phyloP scores from a whole-genome alignment of 2,888 invertebrate genomes.

The Diachrysia chrysitis region DNA sequence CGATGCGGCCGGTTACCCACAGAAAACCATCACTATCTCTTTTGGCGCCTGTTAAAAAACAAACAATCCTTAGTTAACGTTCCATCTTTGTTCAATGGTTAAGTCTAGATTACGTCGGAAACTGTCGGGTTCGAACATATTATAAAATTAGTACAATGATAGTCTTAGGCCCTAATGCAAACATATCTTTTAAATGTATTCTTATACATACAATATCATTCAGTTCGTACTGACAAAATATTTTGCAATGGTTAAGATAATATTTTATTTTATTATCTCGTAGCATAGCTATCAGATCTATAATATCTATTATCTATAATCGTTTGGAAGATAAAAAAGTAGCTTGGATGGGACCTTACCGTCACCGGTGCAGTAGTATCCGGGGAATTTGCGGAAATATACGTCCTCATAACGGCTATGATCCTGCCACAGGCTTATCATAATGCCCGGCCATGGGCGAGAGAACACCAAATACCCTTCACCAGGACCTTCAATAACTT shows the following conservation, averaged over 20 bases:
- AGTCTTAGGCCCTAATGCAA: background rate
- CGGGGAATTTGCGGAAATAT: conserved; percentile 98
- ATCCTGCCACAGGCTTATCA: conserved; percentile 97
- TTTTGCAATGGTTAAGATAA: conserved; percentile 20
- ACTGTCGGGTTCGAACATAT: background rate
- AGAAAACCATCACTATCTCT: conserved; percentile 98
- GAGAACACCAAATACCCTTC: conserved; percentile 98
- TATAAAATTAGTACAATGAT: background rate
- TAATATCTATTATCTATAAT: background rate
- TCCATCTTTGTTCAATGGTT: background rate
- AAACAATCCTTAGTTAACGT: background rate
- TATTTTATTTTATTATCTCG: conserved; percentile 18
- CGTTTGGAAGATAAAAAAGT: background rate
- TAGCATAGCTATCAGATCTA: background rate
- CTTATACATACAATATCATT: background rate
- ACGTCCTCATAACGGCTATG: conserved; percentile 97
- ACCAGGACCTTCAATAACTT: conserved; percentile 95
- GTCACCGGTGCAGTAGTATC: conserved; percentile 99
- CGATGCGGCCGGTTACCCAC: conserved; percentile 99
- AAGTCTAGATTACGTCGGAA: background rate
- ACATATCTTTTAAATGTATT: background rate
- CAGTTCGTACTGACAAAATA: conserved; percentile 8
- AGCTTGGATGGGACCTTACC: conserved; percentile 88
- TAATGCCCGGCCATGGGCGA: conserved; percentile 99
- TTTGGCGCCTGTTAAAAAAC: conserved; percentile 91